Conservation (phyloP, 2,797 vertebrate genomes). For the Leptatherina wallacei region DNA sequence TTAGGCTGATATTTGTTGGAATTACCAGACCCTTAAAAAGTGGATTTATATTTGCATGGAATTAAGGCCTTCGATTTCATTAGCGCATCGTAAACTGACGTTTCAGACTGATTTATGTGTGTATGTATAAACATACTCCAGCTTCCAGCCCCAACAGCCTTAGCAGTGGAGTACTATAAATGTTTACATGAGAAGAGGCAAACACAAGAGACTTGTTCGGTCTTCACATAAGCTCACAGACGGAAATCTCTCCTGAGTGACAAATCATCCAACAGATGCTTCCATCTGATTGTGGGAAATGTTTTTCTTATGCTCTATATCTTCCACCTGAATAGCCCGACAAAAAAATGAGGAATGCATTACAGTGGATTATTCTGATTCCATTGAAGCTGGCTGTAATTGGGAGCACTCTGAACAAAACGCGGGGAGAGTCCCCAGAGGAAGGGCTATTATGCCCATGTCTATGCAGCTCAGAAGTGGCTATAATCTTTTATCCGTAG, state of each 20-base stretch:
- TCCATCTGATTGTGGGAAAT: constrained; percentile 57
- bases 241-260: constrained; percentile 55
- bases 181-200: constrained; percentile 45
- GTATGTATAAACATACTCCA: constrained; percentile 20
- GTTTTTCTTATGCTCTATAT: constrained; percentile 35
- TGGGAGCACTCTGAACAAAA: constrained; percentile 69
- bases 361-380: constrained; percentile 61
- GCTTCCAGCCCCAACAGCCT: constrained; percentile 22
- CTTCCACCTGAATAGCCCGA: constrained; percentile 44
- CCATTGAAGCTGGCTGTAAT: constrained; percentile 67
- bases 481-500: constrained; percentile 73
- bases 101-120: constrained; percentile 39
- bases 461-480: constrained; percentile 70
- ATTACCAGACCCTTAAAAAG: constrained; percentile 72
- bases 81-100: constrained; percentile 51
- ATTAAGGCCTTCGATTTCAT: constrained; percentile 54
- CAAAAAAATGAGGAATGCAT: constrained; percentile 45
- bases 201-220: constrained; percentile 50
- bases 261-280: constrained; percentile 67
- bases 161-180: constrained; percentile 12
- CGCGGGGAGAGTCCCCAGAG: constrained; percentile 63
- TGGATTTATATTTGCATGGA: constrained; percentile 64
- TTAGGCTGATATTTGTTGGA: constrained; percentile 75
- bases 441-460: constrained; percentile 65
- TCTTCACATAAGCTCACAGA: constrained; percentile 44